Percentiles rank a stretch among this genome's conserved stretches.
Evolutionary conservation across 1,140 invertebrate genomes (phyloP).

Genomic region (Calephelis virginiensis): DNA sequence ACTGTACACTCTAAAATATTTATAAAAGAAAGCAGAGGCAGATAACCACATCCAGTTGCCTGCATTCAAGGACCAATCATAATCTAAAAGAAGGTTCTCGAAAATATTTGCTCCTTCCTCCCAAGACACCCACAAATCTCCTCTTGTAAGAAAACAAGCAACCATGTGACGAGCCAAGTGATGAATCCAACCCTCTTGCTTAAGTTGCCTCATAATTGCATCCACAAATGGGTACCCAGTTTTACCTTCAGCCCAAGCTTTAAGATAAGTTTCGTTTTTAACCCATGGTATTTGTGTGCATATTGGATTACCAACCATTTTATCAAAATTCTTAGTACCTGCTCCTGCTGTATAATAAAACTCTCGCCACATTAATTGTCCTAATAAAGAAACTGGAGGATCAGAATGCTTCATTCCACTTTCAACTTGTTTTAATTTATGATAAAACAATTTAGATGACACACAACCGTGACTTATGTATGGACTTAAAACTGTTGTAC

Average conservation of each 20-base stretch:
- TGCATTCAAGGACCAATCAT: constrained; percentile 88
- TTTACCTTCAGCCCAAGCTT: constrained; percentile 84
- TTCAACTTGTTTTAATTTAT: constrained; percentile 80
- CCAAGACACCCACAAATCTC: constrained; percentile 83
- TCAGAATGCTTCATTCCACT: constrained; percentile 76
- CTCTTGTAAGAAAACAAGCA: constrained; percentile 85
- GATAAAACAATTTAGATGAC: constrained; percentile 83
- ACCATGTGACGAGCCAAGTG: constrained; percentile 87
- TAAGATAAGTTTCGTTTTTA: constrained; percentile 80
- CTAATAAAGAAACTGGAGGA: constrained; percentile 81
- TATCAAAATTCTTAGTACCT: constrained; percentile 85
- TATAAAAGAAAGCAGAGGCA: constrained; percentile 87
- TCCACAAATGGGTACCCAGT: constrained; percentile 90
- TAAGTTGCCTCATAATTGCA: constrained; percentile 87
- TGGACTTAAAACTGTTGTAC: constrained; percentile 86
- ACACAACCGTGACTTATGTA: constrained; percentile 88
- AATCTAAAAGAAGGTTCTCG: constrained; percentile 86
- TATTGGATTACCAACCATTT: constrained; percentile 84
- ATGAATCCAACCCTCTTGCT: constrained; percentile 88
- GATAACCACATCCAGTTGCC: constrained; percentile 91
- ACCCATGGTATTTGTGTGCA: constrained; percentile 88
- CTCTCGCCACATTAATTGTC: constrained; percentile 87
- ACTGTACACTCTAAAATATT: constrained; percentile 87
- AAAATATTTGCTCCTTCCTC: constrained; percentile 83
- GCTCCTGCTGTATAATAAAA: constrained; percentile 86